These are phyloP conservation scores for Rhabdomys dilectus DNA, from an alignment of 2,113 vertebrate species.

Conservation along the genomic window DNA sequence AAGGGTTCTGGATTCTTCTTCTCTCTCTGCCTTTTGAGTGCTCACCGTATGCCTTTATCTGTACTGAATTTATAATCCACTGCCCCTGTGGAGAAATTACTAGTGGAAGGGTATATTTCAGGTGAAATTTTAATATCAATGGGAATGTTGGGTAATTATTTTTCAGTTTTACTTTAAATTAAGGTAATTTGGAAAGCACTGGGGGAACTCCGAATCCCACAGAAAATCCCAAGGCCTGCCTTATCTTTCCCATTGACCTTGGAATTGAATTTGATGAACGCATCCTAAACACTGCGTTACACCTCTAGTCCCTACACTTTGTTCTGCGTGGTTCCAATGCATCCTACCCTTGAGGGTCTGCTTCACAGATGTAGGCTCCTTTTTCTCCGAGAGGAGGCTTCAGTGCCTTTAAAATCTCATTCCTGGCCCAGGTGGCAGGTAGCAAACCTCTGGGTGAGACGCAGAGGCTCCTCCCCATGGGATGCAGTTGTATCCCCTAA, in stretches of 20 bases:
- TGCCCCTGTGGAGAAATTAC: background rate
- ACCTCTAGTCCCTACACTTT: background rate
- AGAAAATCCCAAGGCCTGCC: background rate
- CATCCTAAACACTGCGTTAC: background rate
- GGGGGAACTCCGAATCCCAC: background rate
- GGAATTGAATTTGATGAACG: background rate
- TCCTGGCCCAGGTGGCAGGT: background rate
- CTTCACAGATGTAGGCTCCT: background rate
- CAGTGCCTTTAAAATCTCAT: background rate
- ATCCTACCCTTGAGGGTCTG: background rate
- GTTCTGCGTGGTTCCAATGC: background rate
- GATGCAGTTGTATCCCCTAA: background rate
- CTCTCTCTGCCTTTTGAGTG: background rate
- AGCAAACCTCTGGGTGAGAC: background rate
- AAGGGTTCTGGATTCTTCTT: background rate
- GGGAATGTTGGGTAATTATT: background rate
- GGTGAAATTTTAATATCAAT: background rate
- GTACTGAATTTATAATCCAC: background rate
- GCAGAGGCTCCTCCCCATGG: background rate
- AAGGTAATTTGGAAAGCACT: background rate
- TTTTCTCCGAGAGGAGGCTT: background rate
- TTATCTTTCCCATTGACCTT: background rate
- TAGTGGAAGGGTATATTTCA: background rate
- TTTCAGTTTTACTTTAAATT: constrained; percentile 8
- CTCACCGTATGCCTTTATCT: background rate